Evolutionary conservation across 2,797 vertebrate genomes (phyloP).

Genomic region (Myiotriccus ornatus): DNA sequence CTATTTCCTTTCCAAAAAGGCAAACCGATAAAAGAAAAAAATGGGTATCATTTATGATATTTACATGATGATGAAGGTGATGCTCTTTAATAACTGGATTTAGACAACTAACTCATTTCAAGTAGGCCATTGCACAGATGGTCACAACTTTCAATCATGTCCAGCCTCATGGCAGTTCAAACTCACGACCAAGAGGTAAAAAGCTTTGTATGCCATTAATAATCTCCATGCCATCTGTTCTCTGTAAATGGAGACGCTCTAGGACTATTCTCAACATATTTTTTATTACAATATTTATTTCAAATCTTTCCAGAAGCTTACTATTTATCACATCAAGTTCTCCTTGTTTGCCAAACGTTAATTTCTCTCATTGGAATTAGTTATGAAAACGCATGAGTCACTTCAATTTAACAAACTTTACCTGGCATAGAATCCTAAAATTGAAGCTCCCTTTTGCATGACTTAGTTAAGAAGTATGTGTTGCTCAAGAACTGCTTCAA

Average conservation of each 20-base stretch:
- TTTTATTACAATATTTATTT: constrained; percentile 38
- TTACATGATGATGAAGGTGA: constrained; percentile 21
- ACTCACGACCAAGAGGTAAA: constrained; percentile 51
- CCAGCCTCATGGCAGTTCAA: constrained; percentile 38
- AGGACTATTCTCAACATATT: constrained; percentile 43
- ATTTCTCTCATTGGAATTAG: not conserved
- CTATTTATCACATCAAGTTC: not conserved
- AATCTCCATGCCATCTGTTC: constrained; percentile 47
- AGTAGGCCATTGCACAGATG: constrained; percentile 51
- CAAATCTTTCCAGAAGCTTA: constrained; percentile 30
- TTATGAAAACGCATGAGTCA: not conserved
- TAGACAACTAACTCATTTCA: constrained; percentile 12
- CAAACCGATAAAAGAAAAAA: not conserved
- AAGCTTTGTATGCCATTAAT: constrained; percentile 48
- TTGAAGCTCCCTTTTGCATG: not conserved
- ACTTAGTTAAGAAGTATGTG: not conserved
- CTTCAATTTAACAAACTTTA: not conserved
- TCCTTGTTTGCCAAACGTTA: not conserved
- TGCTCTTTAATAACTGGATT: constrained; percentile 36
- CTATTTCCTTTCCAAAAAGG: not conserved
- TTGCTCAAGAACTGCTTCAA: not conserved
- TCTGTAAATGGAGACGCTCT: constrained; percentile 31
- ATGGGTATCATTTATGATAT: not conserved
- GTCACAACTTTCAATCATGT: constrained; percentile 53
- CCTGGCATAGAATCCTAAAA: not conserved